Conservation (phyloP, 1,140 invertebrate genomes). For the Saccostrea glomerata region DNA sequence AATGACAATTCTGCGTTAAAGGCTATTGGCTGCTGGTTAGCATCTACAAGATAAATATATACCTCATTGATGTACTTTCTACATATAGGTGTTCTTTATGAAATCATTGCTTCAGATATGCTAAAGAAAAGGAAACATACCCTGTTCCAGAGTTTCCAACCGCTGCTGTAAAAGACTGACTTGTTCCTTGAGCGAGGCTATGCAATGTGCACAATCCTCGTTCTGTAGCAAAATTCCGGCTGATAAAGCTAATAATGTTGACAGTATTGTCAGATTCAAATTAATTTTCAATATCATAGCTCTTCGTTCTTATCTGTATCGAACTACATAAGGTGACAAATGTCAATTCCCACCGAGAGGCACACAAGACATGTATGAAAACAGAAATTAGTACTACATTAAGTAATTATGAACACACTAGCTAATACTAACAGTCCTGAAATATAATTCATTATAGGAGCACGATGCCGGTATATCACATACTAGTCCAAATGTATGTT, state of each 20-base stretch:
- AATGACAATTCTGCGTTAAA: not conserved
- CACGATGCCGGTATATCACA: too few species aligned
- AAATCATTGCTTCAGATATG: too few species aligned
- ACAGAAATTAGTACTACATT: too few species aligned
- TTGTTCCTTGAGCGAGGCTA: not conserved
- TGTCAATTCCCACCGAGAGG: not conserved
- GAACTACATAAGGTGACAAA: not conserved
- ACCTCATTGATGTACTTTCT: too few species aligned
- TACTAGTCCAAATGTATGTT: too few species aligned
- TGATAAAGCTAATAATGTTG: not conserved
- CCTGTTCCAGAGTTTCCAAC: not conserved
- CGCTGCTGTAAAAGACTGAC: not conserved
- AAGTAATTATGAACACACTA: too few species aligned
- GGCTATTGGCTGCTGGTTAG: not conserved
- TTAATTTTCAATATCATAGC: not conserved
- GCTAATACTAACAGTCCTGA: too few species aligned
- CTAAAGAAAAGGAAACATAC: not conserved
- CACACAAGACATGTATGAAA: too few species aligned
- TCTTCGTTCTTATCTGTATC: not conserved
- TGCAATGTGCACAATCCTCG: not conserved
- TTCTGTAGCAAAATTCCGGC: not conserved
- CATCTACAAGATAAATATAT: not conserved
- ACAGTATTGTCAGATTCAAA: not conserved
- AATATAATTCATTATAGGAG: too few species aligned
- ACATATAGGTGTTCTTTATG: too few species aligned